Percentiles rank a stretch among this genome's conserved stretches.
phyloP scores from a whole-genome alignment of 2,797 vertebrate genomes.

The Tokudaia tokunoshimensis region DNA sequence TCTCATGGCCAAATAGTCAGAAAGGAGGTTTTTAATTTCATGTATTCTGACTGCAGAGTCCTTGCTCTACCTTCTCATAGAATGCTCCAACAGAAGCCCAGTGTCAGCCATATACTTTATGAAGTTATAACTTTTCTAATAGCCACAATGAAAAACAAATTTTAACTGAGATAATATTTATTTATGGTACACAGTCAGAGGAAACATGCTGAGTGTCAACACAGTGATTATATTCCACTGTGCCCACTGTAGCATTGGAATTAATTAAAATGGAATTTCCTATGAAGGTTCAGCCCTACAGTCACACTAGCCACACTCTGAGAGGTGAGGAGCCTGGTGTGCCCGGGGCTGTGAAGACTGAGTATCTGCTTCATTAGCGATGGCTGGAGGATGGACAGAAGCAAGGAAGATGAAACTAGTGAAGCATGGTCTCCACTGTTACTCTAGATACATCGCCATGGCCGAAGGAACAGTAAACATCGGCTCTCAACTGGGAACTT shows the following conservation, averaged over 20 bases:
- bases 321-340: background rate
- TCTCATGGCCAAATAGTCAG: background rate
- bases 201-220: background rate
- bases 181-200: background rate
- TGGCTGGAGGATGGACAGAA: background rate
- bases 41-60: background rate
- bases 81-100: background rate
- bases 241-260: background rate
- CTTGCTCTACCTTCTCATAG: background rate
- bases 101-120: background rate
- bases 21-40: background rate
- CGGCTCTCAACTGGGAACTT: conserved; percentile 25
- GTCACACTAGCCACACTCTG: background rate
- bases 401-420: background rate
- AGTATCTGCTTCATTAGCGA: background rate
- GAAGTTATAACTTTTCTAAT: background rate
- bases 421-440: background rate
- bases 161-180: conserved; percentile 9
- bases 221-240: background rate
- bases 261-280: background rate
- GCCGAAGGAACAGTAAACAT: background rate
- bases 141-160: background rate
- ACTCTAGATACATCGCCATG: background rate
- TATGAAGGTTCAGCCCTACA: background rate
- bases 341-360: no score